Evolutionary conservation across 2,888 invertebrate species (phyloP).

Genomic region (Pseudococcus jackbeardsleyi): DNA sequence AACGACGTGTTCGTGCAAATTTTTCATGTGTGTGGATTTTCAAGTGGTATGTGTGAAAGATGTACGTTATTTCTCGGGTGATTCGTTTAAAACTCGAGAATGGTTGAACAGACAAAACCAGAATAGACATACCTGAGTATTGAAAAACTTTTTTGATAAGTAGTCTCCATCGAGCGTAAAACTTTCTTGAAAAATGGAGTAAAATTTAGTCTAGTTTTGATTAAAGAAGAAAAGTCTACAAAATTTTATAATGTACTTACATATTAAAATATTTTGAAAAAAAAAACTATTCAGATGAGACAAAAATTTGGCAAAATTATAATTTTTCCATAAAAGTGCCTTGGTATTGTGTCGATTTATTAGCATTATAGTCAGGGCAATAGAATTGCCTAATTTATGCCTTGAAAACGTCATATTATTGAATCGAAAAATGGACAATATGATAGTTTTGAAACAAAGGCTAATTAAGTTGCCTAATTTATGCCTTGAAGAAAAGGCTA

Average conservation of each 20-base stretch:
- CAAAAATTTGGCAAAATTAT: too few relatives aligned
- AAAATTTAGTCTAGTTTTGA: background rate
- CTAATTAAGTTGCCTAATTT: too few relatives aligned
- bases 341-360: too few relatives aligned
- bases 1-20: conserved; percentile 18
- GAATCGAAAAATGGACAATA: too few relatives aligned
- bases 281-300: background rate
- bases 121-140: conserved; percentile 24
- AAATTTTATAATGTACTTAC: background rate
- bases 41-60: conserved; percentile 7
- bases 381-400: conserved; percentile 8
- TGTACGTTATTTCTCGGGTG: conserved; percentile 11
- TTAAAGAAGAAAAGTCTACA: background rate
- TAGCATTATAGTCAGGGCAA: too few relatives aligned
- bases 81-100: conserved; percentile 43
- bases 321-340: too few relatives aligned
- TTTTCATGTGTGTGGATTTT: conserved; percentile 30
- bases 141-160: conserved; percentile 50
- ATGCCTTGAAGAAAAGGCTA: too few relatives aligned
- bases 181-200: background rate
- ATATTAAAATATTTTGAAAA: background rate
- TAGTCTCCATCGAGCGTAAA: background rate
- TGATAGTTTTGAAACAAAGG: too few relatives aligned
- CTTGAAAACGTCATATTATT: background rate
- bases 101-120: conserved; percentile 18